phyloP scores from a whole-genome alignment of 2,888 invertebrate species.

The Plagodis pulveraria region DNA sequence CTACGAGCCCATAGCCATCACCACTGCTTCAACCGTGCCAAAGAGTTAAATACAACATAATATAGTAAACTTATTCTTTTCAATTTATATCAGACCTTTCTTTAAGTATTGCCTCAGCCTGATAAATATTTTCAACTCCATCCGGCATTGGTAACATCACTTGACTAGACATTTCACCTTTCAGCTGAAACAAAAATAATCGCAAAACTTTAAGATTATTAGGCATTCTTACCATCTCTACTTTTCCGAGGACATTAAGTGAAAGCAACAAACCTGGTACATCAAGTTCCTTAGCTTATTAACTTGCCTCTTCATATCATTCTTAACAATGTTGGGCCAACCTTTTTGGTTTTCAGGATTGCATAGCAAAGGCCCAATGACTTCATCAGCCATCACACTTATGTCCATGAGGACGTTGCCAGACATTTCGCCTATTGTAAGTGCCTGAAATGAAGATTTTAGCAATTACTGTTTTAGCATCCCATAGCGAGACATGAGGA shows the following conservation, averaged over 20 bases:
- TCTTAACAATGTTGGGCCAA: constrained; percentile 90
- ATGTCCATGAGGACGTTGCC: constrained; percentile 89
- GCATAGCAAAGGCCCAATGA: constrained; percentile 89
- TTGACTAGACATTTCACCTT: constrained; percentile 93
- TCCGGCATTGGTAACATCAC: constrained; percentile 94
- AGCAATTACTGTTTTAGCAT: neutral
- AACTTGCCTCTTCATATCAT: constrained; percentile 89
- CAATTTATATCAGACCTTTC: constrained; percentile 57
- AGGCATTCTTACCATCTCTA: no score
- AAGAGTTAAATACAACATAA: no score
- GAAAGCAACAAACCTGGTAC: constrained; percentile 78
- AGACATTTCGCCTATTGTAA: constrained; percentile 90
- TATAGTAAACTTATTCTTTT: neutral
- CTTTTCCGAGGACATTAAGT: no score
- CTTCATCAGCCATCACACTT: constrained; percentile 88
- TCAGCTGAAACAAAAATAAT: constrained; percentile 73
- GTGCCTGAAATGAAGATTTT: constrained; percentile 52
- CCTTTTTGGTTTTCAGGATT: constrained; percentile 88
- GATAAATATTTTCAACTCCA: constrained; percentile 88
- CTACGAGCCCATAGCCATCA: no score
- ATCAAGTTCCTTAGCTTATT: constrained; percentile 88
- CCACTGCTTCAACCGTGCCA: no score
- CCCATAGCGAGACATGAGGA: no score
- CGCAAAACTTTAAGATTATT: no score
- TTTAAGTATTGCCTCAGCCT: constrained; percentile 80